Base-by-base conservation (phyloP, 2,797 vertebrate genomes). In the Coccyzus lansbergi region DNA sequence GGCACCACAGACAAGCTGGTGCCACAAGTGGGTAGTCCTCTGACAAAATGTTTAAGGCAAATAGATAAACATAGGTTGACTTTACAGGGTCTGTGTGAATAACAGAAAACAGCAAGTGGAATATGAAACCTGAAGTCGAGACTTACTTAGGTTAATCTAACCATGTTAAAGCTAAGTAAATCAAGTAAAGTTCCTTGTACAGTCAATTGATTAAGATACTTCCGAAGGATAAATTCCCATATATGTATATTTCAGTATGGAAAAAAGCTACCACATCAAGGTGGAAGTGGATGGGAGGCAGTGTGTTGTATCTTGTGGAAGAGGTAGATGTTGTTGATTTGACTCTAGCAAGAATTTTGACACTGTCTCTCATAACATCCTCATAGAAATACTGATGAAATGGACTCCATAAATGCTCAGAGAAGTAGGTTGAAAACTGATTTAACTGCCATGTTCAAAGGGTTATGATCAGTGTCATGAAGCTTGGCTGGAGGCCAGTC, bases 291-390 rank as follows among this genome's bases (percentile, higher is more conserved):
- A 16, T 33, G 8, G 36, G 22, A 77, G 3, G 26, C 25, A 52
- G 12, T 3, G 1, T 0, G 0, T 82, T 15, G 19, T 16, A 36
- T n/a, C 49, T 34, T 55, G 29, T 6, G 19, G 28, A 59, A 62
- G 36, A 65, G 49, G 12, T 25, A 8, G 19, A 10, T 68, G n/a
- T 33, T 72, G 28, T 68, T 75, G 26, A 38, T 33, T 25, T 49
- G 28, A 49, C 12, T 62, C 83, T 15, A 51, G 4, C 12, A 67
- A 31, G n/a, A 62, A 19, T 51, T 87, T 55, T 71, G 48, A 31
- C 20, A 31, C 13, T 58, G 14, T 56, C 3, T 38, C 24, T 15
- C 9, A 10, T 48, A 67, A 51, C 31, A n/a, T 15, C 26, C 38
- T 40, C 9, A 46, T 24, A 79, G 20, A 51, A 9, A 69, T 58